Evolutionary conservation across 2,113 vertebrate genomes (phyloP), one percentile per base, ranked within the genome.

Genomic region (Ceyx margarethae): DNA sequence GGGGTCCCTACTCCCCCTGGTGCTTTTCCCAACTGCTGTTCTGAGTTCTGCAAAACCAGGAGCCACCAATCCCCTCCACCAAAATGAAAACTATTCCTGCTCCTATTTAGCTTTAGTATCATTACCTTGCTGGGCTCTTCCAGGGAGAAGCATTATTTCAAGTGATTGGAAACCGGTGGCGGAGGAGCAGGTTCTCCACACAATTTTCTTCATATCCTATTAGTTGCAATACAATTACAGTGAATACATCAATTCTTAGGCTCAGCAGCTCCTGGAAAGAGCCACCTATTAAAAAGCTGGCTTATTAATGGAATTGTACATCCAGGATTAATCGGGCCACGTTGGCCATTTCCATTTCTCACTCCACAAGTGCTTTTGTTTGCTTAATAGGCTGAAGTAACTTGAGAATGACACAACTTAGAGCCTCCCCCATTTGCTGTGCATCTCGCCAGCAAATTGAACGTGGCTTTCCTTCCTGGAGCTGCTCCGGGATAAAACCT

Each of bases 271-370:
- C 96, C 85, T 84, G 90, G 96, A 97, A 95, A 93, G 94, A 96
- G 94, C 91, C 94, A 89, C 97, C 97, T 98, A 98, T 98, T 98
- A 97, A 97, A 56, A 98, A 96, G 94, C 89, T 60, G 94, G 72
- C 94, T 97, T 98, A 98, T 98, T 98, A 98, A 98, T 97, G 97
- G 97, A 97, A 98, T 98, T 95, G 97, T 97, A 98, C 96, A 96
- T 94, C 95, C 95, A 97, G 97, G 97, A 98, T 97, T 98, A 98
- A 98, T 97, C 96, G 92, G 96, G 97, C 96, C 26, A 78, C 19
- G 2, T 81, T 89, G 96, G 95, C 97, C 97, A 97, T 97, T 98
- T 98, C 97, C 97, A 98, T 97, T 98, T 97, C 97, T 97, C 97
- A 98, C 97, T 97, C 97, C 95, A 95, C 97, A 97, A 97, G 96